Evolutionary conservation across 1,140 invertebrate species (phyloP), one percentile per base, ranked within the genome.

Genomic region (Berghia stephanieae): DNA sequence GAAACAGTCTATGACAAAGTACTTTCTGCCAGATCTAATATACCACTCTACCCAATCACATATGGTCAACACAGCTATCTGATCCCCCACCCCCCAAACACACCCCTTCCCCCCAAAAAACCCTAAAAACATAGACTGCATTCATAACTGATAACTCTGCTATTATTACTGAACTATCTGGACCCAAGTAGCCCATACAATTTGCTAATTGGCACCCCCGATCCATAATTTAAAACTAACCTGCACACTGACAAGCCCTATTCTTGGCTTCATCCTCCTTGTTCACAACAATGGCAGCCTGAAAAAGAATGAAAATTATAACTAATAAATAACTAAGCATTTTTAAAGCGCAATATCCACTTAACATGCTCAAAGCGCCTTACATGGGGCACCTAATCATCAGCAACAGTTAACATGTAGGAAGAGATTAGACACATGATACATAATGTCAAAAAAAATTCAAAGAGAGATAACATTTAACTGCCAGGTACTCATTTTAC

Each of bases 231-330:
- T n/a, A n/a, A n/a, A n/a, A n/a, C 69, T 40, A 77, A 86, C 85
- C 85, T 79, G 89, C 90, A 63, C 91, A 88, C 80, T 86, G 84
- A 83, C 91, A 87, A 21, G 92, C 90, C 74, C 90, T 88, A 75
- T 91, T 80, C 46, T 91, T 90, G 10, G 93, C 85, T 76, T 92
- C 90, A 24, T 89, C 85, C 68, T 91, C 90, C 21, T 91, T 90
- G 55, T 86, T 87, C 66, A 91, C 91, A 2, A 93, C 84, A 40
- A 92, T 88, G 0, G 92, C 92, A 27, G 93, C 78, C 85, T 86
- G 78, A 3, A 78, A 57, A 71, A 27, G 73, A 77, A 40, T 18
- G 44, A 16, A 66, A 40, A 66, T 42, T 18, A 73, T 52, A 8
- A n/a, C 36, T 55, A 18, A 24, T 66, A 4, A 67, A 42, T 34